Evolutionary conservation across 2,113 vertebrate species (phyloP).

Genomic region (Saiga tatarica): DNA sequence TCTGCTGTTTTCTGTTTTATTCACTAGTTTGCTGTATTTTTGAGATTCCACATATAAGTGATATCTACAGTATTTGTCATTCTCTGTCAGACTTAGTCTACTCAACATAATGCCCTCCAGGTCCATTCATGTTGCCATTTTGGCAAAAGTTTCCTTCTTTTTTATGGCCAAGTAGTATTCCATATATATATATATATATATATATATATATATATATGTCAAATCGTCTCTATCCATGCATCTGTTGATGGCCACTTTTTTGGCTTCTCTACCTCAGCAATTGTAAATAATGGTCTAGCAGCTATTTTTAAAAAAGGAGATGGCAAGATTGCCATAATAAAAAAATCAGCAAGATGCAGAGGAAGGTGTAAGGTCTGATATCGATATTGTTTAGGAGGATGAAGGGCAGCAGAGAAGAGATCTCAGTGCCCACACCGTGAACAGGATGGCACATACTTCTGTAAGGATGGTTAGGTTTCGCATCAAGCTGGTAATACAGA

Average conservation of each 20-base stretch:
- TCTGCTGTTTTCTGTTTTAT: background rate
- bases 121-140: background rate
- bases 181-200: background rate
- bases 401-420: background rate
- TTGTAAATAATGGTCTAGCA: background rate
- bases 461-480: rapidly evolving
- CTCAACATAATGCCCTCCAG: background rate
- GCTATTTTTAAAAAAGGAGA: background rate
- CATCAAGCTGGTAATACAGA: background rate
- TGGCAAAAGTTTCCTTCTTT: background rate
- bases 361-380: rapidly evolving
- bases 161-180: background rate
- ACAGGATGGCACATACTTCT: background rate
- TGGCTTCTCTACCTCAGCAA: background rate
- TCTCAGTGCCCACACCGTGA: background rate
- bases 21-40: background rate
- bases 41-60: background rate
- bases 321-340: background rate
- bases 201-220: background rate
- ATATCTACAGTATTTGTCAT: background rate
- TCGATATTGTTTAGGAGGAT: background rate
- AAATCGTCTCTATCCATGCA: background rate
- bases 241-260: background rate
- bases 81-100: background rate
- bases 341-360: background rate